These are phyloP conservation scores for Gobio occitaniae DNA, from an alignment of 2,797 vertebrate species.

Conservation along the genomic window DNA sequence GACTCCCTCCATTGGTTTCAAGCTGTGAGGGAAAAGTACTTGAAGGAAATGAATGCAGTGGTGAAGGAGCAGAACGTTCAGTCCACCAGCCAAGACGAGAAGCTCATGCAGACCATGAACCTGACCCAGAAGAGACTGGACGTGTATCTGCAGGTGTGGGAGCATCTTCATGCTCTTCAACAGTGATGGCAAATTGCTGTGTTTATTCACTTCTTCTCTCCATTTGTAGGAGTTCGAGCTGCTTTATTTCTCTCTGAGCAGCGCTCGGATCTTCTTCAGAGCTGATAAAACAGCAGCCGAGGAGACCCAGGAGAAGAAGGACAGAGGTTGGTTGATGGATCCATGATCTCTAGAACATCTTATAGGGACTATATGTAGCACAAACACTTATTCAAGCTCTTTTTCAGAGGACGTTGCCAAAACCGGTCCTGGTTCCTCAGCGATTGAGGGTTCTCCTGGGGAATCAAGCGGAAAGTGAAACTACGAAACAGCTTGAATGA, in stretches of 20 bases:
- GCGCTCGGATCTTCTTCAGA: conserved; percentile 98
- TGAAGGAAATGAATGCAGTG: conserved; percentile 92
- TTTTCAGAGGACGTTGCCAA: conserved; percentile 82
- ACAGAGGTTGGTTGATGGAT: conserved; percentile 76
- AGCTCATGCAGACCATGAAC: conserved; percentile 97
- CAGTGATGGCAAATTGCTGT: not conserved
- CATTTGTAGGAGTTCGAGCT: conserved; percentile 93
- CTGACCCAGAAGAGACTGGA: conserved; percentile 97
- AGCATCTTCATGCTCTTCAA: not conserved
- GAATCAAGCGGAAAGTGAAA: conserved; percentile 83
- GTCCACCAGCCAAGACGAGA: conserved; percentile 91
- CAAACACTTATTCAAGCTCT: not conserved
- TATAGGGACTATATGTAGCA: not conserved
- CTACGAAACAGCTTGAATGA: not conserved
- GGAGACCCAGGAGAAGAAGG: conserved; percentile 96
- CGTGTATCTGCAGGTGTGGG: conserved; percentile 90
- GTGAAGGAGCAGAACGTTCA: conserved; percentile 94
- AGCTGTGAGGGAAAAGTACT: conserved; percentile 94
- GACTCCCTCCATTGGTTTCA: conserved; percentile 99
- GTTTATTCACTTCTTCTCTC: conserved; percentile 35
- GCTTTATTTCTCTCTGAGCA: conserved; percentile 97
- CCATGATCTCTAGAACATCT: not conserved
- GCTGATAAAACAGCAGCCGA: conserved; percentile 98
- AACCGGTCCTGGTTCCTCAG: conserved; percentile 72
- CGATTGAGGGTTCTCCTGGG: conserved; percentile 67